Evolutionary conservation across 1,140 invertebrate species (phyloP).

Genomic region (Euglossa dilemma): DNA sequence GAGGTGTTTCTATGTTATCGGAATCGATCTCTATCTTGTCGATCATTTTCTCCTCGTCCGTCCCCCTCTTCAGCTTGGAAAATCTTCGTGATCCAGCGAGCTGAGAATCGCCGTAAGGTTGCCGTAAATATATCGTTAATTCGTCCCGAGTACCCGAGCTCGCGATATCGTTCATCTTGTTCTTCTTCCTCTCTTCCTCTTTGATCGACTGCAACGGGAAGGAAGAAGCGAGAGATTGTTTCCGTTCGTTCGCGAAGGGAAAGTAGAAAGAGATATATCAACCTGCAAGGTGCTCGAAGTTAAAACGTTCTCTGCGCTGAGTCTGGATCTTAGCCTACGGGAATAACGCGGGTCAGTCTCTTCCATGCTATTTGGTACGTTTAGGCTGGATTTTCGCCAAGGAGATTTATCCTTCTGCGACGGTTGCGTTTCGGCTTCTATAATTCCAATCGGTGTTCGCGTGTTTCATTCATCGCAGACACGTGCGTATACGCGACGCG

Average conservation of each 20-base stretch:
- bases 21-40: constrained; percentile 94
- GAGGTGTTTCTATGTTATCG: constrained; percentile 95
- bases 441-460: constrained; percentile 36
- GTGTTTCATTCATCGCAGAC: neutral
- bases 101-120: constrained; percentile 76
- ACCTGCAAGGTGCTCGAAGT: constrained; percentile 81
- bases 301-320: constrained; percentile 79
- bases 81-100: constrained; percentile 65
- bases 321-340: constrained; percentile 80
- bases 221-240: neutral
- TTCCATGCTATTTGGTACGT: constrained; percentile 85
- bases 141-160: constrained; percentile 80
- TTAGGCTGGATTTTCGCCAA: constrained; percentile 89
- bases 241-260: neutral
- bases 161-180: constrained; percentile 67
- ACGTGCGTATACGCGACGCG: no score
- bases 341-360: constrained; percentile 83
- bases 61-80: constrained; percentile 67
- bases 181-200: constrained; percentile 83
- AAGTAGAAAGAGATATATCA: neutral
- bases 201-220: constrained; percentile 79
- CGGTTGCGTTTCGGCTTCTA: constrained; percentile 88
- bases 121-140: constrained; percentile 86
- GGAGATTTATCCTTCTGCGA: constrained; percentile 88
- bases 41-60: constrained; percentile 80